These are phyloP conservation scores for Orthosia gracilis DNA, from an alignment of 2,888 invertebrate genomes.

Conservation along the genomic window DNA sequence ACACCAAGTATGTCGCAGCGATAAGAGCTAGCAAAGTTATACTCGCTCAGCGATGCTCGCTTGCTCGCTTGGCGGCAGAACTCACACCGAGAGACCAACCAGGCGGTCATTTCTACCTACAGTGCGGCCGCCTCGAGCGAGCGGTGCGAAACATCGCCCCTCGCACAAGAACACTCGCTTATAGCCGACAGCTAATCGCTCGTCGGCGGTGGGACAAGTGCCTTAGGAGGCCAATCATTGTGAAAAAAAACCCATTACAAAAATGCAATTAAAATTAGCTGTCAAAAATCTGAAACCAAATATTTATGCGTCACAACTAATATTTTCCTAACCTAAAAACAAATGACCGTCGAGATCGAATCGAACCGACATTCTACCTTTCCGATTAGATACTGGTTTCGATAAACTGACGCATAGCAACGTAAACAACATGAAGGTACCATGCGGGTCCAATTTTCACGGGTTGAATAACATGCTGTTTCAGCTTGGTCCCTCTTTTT, in stretches of 20 bases:
- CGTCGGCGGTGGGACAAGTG: too few relatives aligned
- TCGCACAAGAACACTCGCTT: too few relatives aligned
- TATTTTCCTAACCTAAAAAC: conserved; percentile 29
- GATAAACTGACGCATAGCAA: conserved; percentile 48
- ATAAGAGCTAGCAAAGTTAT: too few relatives aligned
- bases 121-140: too few relatives aligned
- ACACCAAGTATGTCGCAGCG: too few relatives aligned
- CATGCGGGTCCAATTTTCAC: conserved; percentile 58
- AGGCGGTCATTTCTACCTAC: too few relatives aligned
- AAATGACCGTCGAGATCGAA: conserved; percentile 25
- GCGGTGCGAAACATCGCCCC: too few relatives aligned
- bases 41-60: too few relatives aligned
- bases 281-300: conserved; percentile 5
- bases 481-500: conserved; percentile 44
- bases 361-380: conserved; percentile 31
- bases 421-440: conserved; percentile 47
- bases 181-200: too few relatives aligned
- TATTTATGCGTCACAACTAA: neutral
- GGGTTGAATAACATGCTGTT: conserved; percentile 23
- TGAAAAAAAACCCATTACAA: neutral
- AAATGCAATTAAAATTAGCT: conserved; percentile 1
- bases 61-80: too few relatives aligned
- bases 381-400: conserved; percentile 45
- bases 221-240: neutral
- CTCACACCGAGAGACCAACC: too few relatives aligned